Evolutionary conservation across 2,113 vertebrate genomes (phyloP), one percentile per base, ranked within the genome.

Genomic region (Castor canadensis): DNA sequence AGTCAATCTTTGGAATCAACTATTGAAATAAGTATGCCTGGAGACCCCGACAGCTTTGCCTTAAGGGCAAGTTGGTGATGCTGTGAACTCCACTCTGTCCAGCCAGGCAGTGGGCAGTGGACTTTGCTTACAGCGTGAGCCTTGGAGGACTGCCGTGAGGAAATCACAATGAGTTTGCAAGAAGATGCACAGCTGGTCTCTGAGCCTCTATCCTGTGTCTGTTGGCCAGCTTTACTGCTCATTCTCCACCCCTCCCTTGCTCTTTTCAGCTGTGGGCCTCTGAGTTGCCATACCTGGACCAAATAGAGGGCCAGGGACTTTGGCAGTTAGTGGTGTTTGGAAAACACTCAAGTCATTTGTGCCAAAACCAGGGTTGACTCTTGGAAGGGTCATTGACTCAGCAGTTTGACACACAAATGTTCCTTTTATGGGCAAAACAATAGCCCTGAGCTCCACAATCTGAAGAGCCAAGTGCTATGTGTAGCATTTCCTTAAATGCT

Each of bases 391-490:
- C 56, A 58, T 9, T 86, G 92, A 85, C 45, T 91, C 56, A 38
- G 87, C 86, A 83, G 73, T 49, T 43, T 71, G 73, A 40, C 45
- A 58, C 26, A 83, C 73, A 89, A 91, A 89, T 75, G 89, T 45
- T 60, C 87, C 77, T 91, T 89, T 96, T 56, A 89, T 91, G 83
- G 89, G 69, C 79, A 96, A 89, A 79, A 95, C 0, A 7, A 71
- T 94, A 91, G 85, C 93, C 90, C 77, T 32, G 71, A 94, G 82
- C 62, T n/a, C 72, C 38, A 76, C 56, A 76, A 32, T 81, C 93
- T 89, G 62, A 89, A 93, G 79, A 94, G 81, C 67, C 81, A 76
- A 91, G 93, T 80, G 93, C 71, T 92, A 75, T 85, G 17, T 54
- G 43, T 45, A 30, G 56, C 22, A 11, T 75, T 95, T 91, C 89